These are phyloP conservation scores for Grammomys dolichurus DNA, from an alignment of 2,113 vertebrate species.

Conservation along the genomic window DNA sequence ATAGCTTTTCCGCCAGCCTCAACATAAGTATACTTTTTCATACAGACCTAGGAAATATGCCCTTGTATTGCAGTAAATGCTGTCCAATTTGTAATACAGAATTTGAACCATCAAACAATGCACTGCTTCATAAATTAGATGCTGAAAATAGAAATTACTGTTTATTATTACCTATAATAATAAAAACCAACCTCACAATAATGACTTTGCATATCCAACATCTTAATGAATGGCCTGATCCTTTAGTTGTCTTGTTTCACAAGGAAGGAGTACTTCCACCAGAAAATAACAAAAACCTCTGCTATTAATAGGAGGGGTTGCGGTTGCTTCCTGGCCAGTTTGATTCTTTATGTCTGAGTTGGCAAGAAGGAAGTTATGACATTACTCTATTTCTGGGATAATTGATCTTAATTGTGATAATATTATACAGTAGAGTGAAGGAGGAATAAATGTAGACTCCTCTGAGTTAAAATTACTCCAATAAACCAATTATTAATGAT, in stretches of 20 bases:
- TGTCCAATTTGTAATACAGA: neutral
- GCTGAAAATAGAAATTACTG: neutral
- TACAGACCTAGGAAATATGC: neutral
- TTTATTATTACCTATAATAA: neutral
- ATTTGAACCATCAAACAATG: neutral
- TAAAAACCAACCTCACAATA: neutral
- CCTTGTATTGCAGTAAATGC: neutral
- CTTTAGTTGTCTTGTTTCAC: neutral
- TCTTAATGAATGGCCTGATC: neutral
- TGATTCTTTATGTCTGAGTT: constrained; percentile 13
- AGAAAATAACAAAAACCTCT: neutral
- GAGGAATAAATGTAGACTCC: neutral
- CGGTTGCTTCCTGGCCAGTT: neutral
- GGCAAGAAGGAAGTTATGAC: neutral
- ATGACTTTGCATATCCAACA: neutral
- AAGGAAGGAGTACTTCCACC: neutral
- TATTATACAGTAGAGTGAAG: neutral
- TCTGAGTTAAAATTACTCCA: neutral
- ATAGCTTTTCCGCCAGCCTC: neutral
- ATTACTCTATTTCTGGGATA: neutral
- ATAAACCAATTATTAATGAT: neutral
- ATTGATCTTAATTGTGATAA: neutral
- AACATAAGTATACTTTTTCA: neutral
- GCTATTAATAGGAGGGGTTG: neutral
- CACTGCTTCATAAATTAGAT: neutral